These are phyloP conservation scores for Melangyna quadrimaculata DNA, from an alignment of 2,888 invertebrate species.

Conservation along the genomic window DNA sequence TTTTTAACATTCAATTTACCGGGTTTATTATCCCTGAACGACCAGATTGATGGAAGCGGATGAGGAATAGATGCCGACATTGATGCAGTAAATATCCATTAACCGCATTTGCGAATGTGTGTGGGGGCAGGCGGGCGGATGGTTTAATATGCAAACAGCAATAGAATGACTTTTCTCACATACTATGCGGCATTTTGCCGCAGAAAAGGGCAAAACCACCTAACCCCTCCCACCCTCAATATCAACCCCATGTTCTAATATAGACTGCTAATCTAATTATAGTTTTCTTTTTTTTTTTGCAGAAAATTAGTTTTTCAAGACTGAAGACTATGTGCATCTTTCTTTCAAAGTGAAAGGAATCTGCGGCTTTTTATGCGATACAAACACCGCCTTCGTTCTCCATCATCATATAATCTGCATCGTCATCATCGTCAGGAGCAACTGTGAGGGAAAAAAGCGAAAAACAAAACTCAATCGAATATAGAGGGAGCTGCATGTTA, in stretches of 20 bases:
- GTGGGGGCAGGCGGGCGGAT: neutral
- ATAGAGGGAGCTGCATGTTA: slow-evolving; percentile 29
- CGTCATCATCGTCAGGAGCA: slow-evolving; percentile 20
- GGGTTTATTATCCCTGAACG: slow-evolving; percentile 11
- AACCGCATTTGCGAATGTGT: slow-evolving; percentile 7
- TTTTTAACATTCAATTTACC: slow-evolving; percentile 8
- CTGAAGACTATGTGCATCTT: neutral
- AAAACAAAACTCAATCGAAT: slow-evolving; percentile 1
- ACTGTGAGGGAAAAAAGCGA: neutral
- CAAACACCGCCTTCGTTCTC: slow-evolving; percentile 46
- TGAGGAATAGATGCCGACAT: slow-evolving; percentile 55
- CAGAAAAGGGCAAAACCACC: neutral
- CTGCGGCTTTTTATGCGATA: slow-evolving; percentile 47
- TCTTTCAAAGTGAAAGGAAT: slow-evolving; percentile 54
- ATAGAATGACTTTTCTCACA: slow-evolving; percentile 6
- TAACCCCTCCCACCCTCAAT: neutral
- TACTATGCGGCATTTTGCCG: neutral
- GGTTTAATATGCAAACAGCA: neutral
- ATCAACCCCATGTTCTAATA: neutral
- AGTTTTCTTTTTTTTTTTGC: slow-evolving; percentile 49
- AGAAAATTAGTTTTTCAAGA: slow-evolving; percentile 47
- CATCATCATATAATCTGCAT: slow-evolving; percentile 26
- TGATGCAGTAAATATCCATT: slow-evolving; percentile 62
- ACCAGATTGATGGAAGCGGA: slow-evolving; percentile 37
- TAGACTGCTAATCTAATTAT: slow-evolving; percentile 55